Evolutionary conservation across 2,888 invertebrate species (phyloP).

Genomic region (Anarsia innoxiella): DNA sequence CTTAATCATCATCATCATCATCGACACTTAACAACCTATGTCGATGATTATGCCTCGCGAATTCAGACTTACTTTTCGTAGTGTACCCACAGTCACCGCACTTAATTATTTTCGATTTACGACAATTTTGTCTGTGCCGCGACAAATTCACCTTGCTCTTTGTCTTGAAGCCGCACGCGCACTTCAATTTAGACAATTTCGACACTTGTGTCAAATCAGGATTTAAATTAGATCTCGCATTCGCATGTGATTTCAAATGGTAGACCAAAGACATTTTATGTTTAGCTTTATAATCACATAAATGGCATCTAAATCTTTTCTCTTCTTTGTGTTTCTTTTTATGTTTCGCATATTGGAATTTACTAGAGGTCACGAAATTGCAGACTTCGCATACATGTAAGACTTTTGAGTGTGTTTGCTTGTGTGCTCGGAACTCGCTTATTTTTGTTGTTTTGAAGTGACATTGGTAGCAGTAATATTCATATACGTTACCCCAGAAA

Average conservation of each 20-base stretch:
- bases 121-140: no score
- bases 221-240: no score
- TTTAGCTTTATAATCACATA: constrained; percentile 44
- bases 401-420: constrained; percentile 17
- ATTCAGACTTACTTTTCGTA: no score
- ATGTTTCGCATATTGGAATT: constrained; percentile 35
- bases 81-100: no score
- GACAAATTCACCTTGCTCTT: neutral
- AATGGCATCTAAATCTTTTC: constrained; percentile 39
- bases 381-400: constrained; percentile 43
- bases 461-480: constrained; percentile 34
- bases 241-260: constrained; percentile 50
- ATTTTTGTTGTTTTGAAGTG: neutral
- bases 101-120: no score
- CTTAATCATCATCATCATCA: no score
- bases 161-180: no score
- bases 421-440: neutral
- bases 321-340: constrained; percentile 42
- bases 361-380: constrained; percentile 41
- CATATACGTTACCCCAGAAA: constrained; percentile 24
- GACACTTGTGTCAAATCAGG: no score
- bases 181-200: constrained; percentile 1
- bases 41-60: no score
- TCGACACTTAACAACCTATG: no score
- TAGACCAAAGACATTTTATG: constrained; percentile 52